phyloP scores from a whole-genome alignment of 2,797 vertebrate species.

The Anisognathus igniventris region DNA sequence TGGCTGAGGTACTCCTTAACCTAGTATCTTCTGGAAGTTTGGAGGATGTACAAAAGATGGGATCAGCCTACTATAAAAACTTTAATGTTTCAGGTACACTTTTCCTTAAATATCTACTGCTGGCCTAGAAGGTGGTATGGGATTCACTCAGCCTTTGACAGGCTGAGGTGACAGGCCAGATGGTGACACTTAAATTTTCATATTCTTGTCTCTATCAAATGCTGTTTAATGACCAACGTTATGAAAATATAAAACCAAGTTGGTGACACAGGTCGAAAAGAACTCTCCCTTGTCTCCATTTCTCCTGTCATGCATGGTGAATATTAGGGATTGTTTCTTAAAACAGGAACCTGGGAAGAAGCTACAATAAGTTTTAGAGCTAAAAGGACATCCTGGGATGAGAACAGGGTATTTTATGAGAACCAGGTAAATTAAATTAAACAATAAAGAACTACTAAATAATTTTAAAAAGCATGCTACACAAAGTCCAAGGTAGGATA shows the following conservation, averaged over 20 bases:
- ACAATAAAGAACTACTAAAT: neutral
- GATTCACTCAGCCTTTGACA: neutral
- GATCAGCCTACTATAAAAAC: neutral
- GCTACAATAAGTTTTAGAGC: neutral
- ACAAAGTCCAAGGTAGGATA: neutral
- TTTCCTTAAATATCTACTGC: neutral
- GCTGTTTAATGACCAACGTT: neutral
- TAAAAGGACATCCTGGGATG: rapidly evolving
- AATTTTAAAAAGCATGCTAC: neutral
- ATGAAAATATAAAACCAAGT: neutral
- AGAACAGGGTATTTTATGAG: neutral
- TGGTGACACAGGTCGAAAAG: neutral
- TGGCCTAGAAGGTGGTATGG: neutral
- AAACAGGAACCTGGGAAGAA: neutral
- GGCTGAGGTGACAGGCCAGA: too few relatives aligned
- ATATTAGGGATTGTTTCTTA: neutral
- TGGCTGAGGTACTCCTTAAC: neutral
- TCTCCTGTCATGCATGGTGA: neutral
- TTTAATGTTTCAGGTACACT: neutral
- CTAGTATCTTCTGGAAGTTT: neutral
- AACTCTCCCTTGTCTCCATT: neutral
- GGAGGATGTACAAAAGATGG: neutral
- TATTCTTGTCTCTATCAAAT: neutral
- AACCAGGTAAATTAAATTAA: neutral
- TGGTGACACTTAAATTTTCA: neutral